These are phyloP conservation scores for Drosophila bocqueti DNA, from an alignment of 1,140 invertebrate species.

Conservation along the genomic window DNA sequence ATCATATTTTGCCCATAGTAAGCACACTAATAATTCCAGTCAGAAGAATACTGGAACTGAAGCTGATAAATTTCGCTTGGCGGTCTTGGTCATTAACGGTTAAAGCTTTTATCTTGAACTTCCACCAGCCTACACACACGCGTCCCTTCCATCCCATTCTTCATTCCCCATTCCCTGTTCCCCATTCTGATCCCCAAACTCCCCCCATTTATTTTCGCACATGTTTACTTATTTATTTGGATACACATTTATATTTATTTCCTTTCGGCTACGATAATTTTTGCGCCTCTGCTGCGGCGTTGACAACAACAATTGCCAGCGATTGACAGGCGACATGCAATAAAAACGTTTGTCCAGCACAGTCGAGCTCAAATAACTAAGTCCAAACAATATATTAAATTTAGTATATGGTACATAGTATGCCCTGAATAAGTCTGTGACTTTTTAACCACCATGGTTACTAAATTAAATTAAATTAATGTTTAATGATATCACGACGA, in stretches of 20 bases:
- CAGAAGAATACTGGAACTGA: neutral
- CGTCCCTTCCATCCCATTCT: slow-evolving; percentile 6
- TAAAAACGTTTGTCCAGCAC: slow-evolving; percentile 43
- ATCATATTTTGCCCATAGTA: neutral
- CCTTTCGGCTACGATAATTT: slow-evolving; percentile 61
- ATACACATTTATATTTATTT: slow-evolving; percentile 65
- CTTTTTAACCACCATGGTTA: neutral
- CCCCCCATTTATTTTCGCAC: slow-evolving; percentile 33
- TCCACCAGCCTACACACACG: slow-evolving; percentile 46
- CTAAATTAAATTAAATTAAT: slow-evolving; percentile 8
- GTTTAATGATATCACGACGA: neutral
- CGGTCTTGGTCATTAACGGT: slow-evolving; percentile 59
- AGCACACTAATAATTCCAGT: neutral
- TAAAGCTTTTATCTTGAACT: slow-evolving; percentile 60
- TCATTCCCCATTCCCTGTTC: neutral
- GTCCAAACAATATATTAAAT: neutral
- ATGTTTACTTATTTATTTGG: slow-evolving; percentile 66
- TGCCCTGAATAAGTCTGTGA: neutral
- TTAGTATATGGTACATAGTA: neutral
- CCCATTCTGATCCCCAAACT: neutral
- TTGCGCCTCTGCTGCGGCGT: slow-evolving; percentile 27
- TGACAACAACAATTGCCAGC: slow-evolving; percentile 52
- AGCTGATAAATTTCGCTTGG: slow-evolving; percentile 20
- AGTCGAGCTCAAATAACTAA: neutral
- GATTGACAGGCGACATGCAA: slow-evolving; percentile 56